Evolutionary conservation across 2,113 vertebrate genomes (phyloP).

Genomic region (Melanotaenia duboulayi): DNA sequence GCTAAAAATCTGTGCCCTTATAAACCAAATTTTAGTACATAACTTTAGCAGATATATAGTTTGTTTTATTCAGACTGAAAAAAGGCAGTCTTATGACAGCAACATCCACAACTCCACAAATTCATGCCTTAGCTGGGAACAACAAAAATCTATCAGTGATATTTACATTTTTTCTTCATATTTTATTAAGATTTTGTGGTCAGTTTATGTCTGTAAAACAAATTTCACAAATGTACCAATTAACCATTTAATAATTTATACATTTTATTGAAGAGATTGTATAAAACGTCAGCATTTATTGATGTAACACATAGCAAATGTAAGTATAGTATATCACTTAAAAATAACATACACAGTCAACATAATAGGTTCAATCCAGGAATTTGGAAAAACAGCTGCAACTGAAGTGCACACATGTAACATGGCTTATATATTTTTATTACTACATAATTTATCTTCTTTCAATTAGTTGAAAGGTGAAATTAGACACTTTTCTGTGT

Average conservation of each 20-base stretch:
- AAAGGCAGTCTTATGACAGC: too few species aligned
- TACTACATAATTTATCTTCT: conserved; percentile 38
- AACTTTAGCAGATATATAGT: too few species aligned
- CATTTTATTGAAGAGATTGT: conserved; percentile 49
- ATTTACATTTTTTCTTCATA: too few species aligned
- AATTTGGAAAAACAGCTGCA: conserved; percentile 10
- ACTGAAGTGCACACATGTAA: conserved; percentile 28
- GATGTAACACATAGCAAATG: conserved; percentile 38
- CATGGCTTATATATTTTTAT: conserved; percentile 45
- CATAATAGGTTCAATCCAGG: conserved; percentile 20
- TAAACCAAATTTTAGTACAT: too few species aligned
- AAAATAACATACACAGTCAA: conserved; percentile 17
- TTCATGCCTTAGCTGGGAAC: too few species aligned
- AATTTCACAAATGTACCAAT: conserved; percentile 21
- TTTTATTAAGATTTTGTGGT: too few species aligned
- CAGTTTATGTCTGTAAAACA: background rate
- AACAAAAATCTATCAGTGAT: too few species aligned
- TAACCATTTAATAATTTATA: conserved; percentile 23
- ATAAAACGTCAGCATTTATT: conserved; percentile 60
- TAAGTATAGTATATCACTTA: conserved; percentile 39
- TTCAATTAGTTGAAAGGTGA: conserved; percentile 47
- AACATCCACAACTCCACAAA: background rate
- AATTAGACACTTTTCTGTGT: conserved; percentile 2
- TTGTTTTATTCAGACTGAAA: too few species aligned
- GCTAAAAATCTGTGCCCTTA: too few species aligned